These are phyloP conservation scores for Ephialtes manifestator DNA, from an alignment of 2,888 invertebrate genomes.

Conservation along the genomic window DNA sequence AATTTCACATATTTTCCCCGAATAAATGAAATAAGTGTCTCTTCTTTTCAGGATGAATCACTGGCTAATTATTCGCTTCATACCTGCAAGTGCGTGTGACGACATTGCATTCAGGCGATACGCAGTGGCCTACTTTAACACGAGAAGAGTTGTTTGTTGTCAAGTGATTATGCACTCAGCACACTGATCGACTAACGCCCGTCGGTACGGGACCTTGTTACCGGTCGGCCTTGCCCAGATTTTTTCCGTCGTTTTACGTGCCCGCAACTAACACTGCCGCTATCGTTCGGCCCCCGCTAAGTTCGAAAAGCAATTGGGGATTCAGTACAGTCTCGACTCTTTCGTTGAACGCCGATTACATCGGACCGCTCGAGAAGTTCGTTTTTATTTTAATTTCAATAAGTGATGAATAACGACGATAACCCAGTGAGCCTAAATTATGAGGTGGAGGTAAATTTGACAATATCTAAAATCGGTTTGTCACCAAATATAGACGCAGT, in stretches of 20 bases:
- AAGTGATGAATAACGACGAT: background rate
- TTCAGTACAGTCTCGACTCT: background rate
- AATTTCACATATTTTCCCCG: too few species aligned
- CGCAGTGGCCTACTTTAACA: slow-evolving; percentile 7
- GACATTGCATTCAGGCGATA: background rate
- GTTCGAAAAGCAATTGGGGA: slow-evolving; percentile 1
- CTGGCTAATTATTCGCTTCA: background rate
- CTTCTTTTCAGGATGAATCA: slow-evolving; percentile 13
- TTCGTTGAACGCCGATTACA: background rate
- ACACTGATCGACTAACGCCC: slow-evolving; percentile 4
- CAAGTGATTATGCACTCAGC: background rate
- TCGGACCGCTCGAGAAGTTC: background rate
- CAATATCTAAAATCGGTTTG: background rate
- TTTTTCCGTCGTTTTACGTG: slow-evolving; percentile 16
- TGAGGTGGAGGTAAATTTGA: background rate
- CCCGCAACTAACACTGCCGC: background rate
- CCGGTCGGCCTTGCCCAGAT: slow-evolving; percentile 43
- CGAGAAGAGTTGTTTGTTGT: background rate
- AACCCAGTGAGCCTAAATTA: background rate
- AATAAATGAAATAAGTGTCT: background rate
- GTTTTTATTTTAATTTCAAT: background rate
- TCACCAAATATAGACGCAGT: background rate
- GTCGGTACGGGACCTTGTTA: slow-evolving; percentile 27
- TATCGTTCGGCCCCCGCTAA: background rate
- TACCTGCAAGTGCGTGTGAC: background rate